Base-by-base conservation (phyloP, 2,888 invertebrate genomes). In the Idaea biselata region DNA sequence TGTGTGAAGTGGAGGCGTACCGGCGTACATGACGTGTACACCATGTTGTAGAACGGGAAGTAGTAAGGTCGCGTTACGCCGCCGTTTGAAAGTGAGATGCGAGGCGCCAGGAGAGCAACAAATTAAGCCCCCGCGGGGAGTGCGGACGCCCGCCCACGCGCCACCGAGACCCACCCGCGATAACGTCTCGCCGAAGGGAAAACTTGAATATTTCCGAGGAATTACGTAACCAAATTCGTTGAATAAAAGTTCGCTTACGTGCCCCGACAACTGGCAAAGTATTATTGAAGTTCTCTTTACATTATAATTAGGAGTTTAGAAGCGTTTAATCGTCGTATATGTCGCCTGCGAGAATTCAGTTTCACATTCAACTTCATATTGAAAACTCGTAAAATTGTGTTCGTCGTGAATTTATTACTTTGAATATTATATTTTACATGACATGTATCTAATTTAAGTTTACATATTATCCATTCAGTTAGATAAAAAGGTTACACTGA, bases 21-120 rank as follows among this genome's bases (percentile, higher is more conserved):
- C 25, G n/a, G n/a, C n/a, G n/a, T 82, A 82, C 83, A 84, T 78
- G 83, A 82, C 81, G 80, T 79, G 75, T 81, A 83, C 82, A 83
- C 77, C 80, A 78, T 77, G 80, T 72, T 75, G 74, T 80, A 74
- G 82, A 77, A 83, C 85, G 88, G 87, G 85, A 83, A 84, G 83
- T 81, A 86, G 87, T 86, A 83, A 90, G 92, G 90, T 92, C 88
- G 88, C 84, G 87, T 91, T 90, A 91, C 91, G 85, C 86, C 91
- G 85, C 86, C 88, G 88, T 89, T 89, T 89, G 91, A 88, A 91
- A 91, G 88, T 89, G 91, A 91, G 91, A 91, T 86, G 87, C 88
- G 87, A 88, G 89, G 91, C 89, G 91, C 88, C 91, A 89, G 87
- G 91, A 91, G 91, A 91, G 91, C 91, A 91, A 92, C 91, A 92